Percentiles rank a stretch among this genome's conserved stretches.
Evolutionary conservation across 2,888 invertebrate genomes (phyloP).

Genomic region (Ferrisia virgata): DNA sequence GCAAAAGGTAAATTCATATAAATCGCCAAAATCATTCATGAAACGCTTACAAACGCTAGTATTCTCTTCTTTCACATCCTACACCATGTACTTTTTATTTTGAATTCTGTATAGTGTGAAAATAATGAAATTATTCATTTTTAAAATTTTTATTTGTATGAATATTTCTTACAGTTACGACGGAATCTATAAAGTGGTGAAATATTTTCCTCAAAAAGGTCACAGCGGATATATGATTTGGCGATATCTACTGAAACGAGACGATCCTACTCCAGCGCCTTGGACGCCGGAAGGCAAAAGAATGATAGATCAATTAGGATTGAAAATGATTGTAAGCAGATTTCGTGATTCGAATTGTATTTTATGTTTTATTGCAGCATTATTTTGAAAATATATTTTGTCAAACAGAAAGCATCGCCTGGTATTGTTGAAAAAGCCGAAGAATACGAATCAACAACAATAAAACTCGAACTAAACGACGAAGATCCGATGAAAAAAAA

Average conservation of each 20-base stretch:
- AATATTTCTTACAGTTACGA: conserved; percentile 66
- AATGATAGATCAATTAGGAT: conserved; percentile 54
- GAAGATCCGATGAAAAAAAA: background rate
- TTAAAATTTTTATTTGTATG: too few species aligned
- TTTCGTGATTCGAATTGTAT: too few species aligned
- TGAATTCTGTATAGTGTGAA: background rate
- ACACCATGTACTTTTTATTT: too few species aligned
- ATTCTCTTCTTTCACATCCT: too few species aligned
- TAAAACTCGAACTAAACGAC: background rate
- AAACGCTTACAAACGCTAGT: too few species aligned
- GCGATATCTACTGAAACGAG: conserved; percentile 72
- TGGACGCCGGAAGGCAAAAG: conserved; percentile 71
- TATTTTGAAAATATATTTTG: background rate
- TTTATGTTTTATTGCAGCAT: background rate
- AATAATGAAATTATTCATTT: background rate
- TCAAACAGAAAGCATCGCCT: background rate
- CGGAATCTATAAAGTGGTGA: conserved; percentile 81
- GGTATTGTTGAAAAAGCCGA: background rate
- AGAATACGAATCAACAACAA: background rate
- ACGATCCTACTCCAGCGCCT: conserved; percentile 74
- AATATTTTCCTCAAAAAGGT: conserved; percentile 75
- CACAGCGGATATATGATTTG: conserved; percentile 75
- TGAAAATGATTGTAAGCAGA: conserved; percentile 54
- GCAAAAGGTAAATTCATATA: too few species aligned
- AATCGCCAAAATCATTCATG: too few species aligned